Evolutionary conservation across 92 coral and sea anemone species (phyloP).

Genomic region (Porites evermanni): DNA sequence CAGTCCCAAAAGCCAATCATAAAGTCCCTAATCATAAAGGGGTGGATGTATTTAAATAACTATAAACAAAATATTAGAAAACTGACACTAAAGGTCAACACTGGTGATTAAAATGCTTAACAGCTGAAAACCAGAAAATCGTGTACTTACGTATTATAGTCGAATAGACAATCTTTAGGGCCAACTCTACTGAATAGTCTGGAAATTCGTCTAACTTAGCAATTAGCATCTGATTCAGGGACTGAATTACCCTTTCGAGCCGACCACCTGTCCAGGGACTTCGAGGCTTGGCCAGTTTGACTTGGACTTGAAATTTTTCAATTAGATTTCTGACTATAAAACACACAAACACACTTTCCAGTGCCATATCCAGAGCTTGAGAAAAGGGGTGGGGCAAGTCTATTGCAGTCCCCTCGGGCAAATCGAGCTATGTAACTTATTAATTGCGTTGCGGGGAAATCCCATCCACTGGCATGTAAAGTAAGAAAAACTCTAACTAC

Average conservation of each 20-base stretch:
- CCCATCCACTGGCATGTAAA: too few relatives aligned
- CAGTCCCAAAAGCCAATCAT: too few relatives aligned
- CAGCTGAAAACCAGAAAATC: too few relatives aligned
- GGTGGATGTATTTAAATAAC: too few relatives aligned
- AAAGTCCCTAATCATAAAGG: too few relatives aligned
- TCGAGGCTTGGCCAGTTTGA: conserved; percentile 37
- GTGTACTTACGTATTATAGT: conserved; percentile 34
- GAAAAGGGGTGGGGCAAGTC: neutral
- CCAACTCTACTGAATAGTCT: conserved; percentile 22
- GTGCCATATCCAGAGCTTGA: neutral
- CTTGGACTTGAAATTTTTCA: conserved; percentile 27
- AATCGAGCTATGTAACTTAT: neutral
- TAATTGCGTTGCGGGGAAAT: neutral
- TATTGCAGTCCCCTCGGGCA: too few relatives aligned
- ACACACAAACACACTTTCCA: too few relatives aligned
- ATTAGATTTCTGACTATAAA: neutral
- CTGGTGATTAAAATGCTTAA: too few relatives aligned
- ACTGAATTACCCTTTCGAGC: conserved; percentile 23
- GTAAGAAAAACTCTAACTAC: neutral
- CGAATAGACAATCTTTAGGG: conserved; percentile 21
- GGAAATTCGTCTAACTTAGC: conserved; percentile 21
- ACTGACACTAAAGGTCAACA: too few relatives aligned
- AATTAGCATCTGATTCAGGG: conserved; percentile 11
- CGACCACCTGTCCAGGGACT: conserved; percentile 45
- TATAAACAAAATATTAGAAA: too few relatives aligned